phyloP scores from a whole-genome alignment of 23 tunicate genomes.

The Ciona savignyi region DNA sequence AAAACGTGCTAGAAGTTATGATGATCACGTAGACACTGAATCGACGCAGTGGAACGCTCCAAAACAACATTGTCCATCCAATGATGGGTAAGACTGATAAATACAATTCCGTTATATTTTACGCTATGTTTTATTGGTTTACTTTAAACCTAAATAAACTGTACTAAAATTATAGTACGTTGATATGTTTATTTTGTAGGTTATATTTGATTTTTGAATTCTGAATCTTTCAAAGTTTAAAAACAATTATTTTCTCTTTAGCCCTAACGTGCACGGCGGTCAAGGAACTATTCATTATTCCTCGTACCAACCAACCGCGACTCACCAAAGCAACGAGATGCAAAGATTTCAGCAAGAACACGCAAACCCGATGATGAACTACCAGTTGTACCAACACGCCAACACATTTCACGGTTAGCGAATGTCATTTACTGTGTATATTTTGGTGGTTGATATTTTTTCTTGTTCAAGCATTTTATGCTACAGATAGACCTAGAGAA shows the following conservation, averaged over 20 bases:
- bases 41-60: conserved; percentile 11
- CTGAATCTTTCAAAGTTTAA: no score
- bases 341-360: not conserved
- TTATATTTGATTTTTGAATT: no score
- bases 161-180: no score
- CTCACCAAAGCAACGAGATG: not conserved
- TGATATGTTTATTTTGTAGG: no score
- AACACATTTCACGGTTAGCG: not conserved
- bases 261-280: not conserved
- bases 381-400: not conserved
- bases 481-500: no score
- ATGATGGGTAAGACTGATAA: conserved; percentile 24
- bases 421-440: no score
- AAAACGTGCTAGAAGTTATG: conserved; percentile 1
- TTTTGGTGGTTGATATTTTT: no score
- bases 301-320: not conserved
- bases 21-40: conserved; percentile 2
- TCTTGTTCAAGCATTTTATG: no score
- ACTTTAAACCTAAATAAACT: no score
- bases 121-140: no score
- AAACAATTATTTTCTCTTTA: no score
- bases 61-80: conserved; percentile 6
- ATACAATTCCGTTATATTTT: no score
- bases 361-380: not conserved
- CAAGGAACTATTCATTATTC: not conserved